Percentiles rank a stretch among this genome's conserved stretches.
Conservation (phyloP, 2,113 vertebrate species). For the Calidris pygmaea region DNA sequence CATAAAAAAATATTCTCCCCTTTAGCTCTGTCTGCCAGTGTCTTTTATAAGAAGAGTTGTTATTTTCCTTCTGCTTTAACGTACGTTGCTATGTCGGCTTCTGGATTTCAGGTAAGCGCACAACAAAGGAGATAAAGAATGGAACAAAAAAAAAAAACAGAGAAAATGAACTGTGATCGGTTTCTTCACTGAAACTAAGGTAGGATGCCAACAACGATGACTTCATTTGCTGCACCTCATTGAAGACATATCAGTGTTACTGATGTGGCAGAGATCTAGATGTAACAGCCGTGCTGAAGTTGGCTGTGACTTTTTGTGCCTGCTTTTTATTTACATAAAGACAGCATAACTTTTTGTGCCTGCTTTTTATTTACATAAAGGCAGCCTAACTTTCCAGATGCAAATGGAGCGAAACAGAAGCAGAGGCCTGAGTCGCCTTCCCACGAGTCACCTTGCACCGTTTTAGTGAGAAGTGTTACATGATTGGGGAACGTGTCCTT, state of each 20-base stretch:
- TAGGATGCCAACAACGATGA: neutral
- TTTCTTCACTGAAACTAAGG: neutral
- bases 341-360: neutral
- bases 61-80: neutral
- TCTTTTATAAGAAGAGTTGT: neutral
- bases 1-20: neutral
- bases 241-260: neutral
- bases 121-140: neutral
- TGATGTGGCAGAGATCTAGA: neutral
- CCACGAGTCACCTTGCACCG: neutral
- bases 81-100: neutral
- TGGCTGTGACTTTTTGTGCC: neutral
- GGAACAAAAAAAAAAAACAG: neutral
- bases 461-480: neutral
- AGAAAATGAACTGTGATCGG: neutral
- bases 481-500: neutral
- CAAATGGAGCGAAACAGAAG: neutral
- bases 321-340: neutral
- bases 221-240: neutral
- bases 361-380: neutral
- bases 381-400: neutral
- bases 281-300: neutral
- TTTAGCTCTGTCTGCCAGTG: neutral
- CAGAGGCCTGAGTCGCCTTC: neutral
- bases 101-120: neutral